phyloP scores from a whole-genome alignment of 2,888 invertebrate species.

The Parascotia fuliginaria region DNA sequence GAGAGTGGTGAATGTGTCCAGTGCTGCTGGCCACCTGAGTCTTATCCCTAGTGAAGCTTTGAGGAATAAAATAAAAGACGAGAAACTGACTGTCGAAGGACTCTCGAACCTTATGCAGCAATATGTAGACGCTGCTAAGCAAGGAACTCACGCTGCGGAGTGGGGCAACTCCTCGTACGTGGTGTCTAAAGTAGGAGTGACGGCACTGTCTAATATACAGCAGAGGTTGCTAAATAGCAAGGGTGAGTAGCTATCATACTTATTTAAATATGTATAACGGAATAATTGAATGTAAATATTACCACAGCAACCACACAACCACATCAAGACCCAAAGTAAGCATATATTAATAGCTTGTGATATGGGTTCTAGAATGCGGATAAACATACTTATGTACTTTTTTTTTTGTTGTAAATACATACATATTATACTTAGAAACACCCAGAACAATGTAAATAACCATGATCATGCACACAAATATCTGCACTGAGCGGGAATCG shows the following conservation, averaged over 20 bases:
- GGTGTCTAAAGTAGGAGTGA: conserved; percentile 91
- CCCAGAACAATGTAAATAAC: no score
- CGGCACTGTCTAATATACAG: conserved; percentile 88
- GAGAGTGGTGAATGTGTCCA: conserved; percentile 90
- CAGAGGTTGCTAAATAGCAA: conserved; percentile 77
- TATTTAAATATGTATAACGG: no score
- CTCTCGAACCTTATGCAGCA: conserved; percentile 88
- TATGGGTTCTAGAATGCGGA: no score
- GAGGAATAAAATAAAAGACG: conserved; percentile 79
- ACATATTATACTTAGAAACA: no score
- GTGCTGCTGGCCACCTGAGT: conserved; percentile 87
- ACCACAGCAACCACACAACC: no score
- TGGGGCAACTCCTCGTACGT: conserved; percentile 89
- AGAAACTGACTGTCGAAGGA: conserved; percentile 83
- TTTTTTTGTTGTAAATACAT: no score
- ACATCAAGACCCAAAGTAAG: no score
- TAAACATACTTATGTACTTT: no score
- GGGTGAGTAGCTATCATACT: conserved; percentile 62
- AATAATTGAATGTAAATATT: no score
- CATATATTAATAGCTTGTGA: no score
- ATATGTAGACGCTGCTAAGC: conserved; percentile 86
- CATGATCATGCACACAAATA: no score
- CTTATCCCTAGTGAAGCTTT: conserved; percentile 84
- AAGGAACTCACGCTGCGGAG: conserved; percentile 62
- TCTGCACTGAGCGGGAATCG: no score